Base-by-base conservation (phyloP, 2,797 vertebrate species). In the Momotus momota region DNA sequence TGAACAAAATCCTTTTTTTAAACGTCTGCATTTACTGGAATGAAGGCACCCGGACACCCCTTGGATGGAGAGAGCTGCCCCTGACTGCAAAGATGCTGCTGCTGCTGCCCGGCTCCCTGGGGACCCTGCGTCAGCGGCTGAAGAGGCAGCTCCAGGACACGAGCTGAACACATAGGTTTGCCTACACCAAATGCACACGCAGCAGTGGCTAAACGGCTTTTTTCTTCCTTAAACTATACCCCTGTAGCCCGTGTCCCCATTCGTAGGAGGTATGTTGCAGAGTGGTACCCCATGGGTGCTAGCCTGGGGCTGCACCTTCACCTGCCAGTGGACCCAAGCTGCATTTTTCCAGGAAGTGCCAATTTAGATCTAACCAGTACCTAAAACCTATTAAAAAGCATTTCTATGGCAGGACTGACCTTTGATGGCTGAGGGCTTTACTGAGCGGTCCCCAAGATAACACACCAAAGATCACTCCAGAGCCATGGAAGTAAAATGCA, bases 1-100 rank as follows among this genome's bases (percentile, higher is more conserved):
- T 88, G 93, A 97, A 98, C 96, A 94, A 97, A 97, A 91, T 95
- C 91, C 97, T 97, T 92, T 97, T 57, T 98, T 98, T 96, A 97
- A 98, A 98, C 97, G 51, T 54, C 93, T 73, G 81, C 79, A 81
- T 86, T 93, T 81, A 86, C 70, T 49, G 81, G 93, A 97, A 96
- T 97, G 95, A 94, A 94, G 74, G 81, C 41, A 43, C 19, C 73
- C 54, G 64, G 58, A 43, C 66, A n/a, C 41, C 57, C 51, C 26
- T 51, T 45, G 71, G 83, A 83, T 58, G 29, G 33, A 65, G 33
- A 54, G 81, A 92, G 67, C 74, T 38, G 61, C 64, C 71, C 52
- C n/a, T 88, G 26, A 52, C 49, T 11, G 22, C 69, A 13, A 22
- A 86, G 91, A 78, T 92, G 81, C 33, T 70, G 66, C n/a, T 35